Conservation (phyloP, 2,113 vertebrate species). For the Hipposideros armiger region DNA sequence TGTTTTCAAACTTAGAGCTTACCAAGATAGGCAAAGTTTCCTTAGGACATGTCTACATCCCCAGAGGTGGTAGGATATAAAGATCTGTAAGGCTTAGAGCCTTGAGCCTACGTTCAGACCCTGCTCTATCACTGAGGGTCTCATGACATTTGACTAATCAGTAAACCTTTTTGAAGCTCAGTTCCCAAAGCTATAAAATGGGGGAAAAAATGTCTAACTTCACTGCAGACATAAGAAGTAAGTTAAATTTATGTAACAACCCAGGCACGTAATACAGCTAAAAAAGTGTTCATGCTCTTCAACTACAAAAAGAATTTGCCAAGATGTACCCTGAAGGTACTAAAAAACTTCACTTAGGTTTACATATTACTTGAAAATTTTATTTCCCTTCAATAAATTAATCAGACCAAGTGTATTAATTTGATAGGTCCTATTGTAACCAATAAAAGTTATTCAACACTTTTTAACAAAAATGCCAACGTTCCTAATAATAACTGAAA, state of each 20-base stretch:
- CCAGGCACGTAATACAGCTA: neutral
- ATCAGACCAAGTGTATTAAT: neutral
- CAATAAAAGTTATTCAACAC: constrained; percentile 1
- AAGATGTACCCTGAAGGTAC: neutral
- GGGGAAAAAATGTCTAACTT: neutral
- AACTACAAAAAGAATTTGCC: neutral
- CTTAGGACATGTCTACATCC: too few relatives aligned
- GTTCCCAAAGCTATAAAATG: neutral
- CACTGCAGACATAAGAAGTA: neutral
- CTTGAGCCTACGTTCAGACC: neutral
- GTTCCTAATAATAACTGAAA: constrained; percentile 1
- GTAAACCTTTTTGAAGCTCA: neutral
- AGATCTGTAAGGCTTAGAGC: neutral
- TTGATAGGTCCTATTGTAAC: neutral
- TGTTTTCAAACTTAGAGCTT: neutral
- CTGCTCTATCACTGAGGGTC: neutral
- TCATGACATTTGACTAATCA: neutral
- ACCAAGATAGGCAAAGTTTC: neutral
- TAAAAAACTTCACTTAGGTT: neutral
- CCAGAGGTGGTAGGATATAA: neutral
- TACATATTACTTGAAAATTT: neutral
- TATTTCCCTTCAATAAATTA: constrained; percentile 8
- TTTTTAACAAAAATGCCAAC: neutral
- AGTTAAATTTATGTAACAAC: neutral
- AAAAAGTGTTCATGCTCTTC: neutral